Conservation (phyloP, 1,140 invertebrate genomes). For the fruit fly (Drosophila melanogaster) region Release_6_plus_ISO1_MT NT_037436.4:3192001-3192500, state of each 20-base stretch:
- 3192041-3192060: slow-evolving; percentile 56
- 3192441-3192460: neutral
- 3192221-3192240: slow-evolving; percentile 85
- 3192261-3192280: slow-evolving; percentile 83
- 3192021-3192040: slow-evolving; percentile 4
- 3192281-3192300: slow-evolving; percentile 72
- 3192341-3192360: slow-evolving; percentile 85
- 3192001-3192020: neutral
- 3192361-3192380: slow-evolving; percentile 85
- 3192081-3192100: slow-evolving; percentile 37
- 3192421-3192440: slow-evolving; percentile 85
- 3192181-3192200: slow-evolving; percentile 53
- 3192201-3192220: slow-evolving; percentile 83
- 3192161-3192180: slow-evolving; percentile 48
- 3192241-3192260: slow-evolving; percentile 85
- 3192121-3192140: slow-evolving; percentile 46
- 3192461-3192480: no score
- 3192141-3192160: slow-evolving; percentile 58
- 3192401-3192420: slow-evolving; percentile 85
- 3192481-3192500: neutral
- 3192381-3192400: slow-evolving; percentile 81
- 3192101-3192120: slow-evolving; percentile 51
- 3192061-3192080: slow-evolving; percentile 55
- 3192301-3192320: slow-evolving; percentile 77
- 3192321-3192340: slow-evolving; percentile 79